Conservation (phyloP, 2,888 invertebrate genomes). For the Osedax frankpressi region DNA sequence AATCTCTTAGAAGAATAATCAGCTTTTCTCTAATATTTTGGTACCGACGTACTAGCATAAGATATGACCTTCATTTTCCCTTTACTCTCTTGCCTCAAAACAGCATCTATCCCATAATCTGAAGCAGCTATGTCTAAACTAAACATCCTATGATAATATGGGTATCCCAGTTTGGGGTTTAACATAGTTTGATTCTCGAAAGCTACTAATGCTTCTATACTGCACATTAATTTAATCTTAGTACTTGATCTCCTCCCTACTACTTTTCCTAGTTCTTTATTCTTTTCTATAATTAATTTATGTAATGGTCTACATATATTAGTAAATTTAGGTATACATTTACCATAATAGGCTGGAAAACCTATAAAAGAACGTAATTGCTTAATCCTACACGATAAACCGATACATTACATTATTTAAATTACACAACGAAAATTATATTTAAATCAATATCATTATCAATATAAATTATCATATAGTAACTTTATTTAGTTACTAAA, state of each 20-base stretch:
- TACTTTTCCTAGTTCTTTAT: not conserved
- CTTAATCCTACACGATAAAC: not conserved
- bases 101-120: not conserved
- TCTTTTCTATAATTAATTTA: not conserved
- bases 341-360: slow-evolving; percentile 27
- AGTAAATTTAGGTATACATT: slow-evolving; percentile 26
- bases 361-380: slow-evolving; percentile 26
- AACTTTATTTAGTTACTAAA: too few relatives aligned
- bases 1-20: not conserved
- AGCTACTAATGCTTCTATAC: not conserved
- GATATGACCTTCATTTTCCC: too few relatives aligned
- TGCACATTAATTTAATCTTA: not conserved
- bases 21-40: not conserved
- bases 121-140: not conserved
- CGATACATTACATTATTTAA: too few relatives aligned
- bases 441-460: too few relatives aligned
- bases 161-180: not conserved
- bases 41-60: too few relatives aligned
- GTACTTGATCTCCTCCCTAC: not conserved
- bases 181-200: not conserved
- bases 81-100: not conserved
- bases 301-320: slow-evolving; percentile 25
- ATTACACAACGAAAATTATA: too few relatives aligned
- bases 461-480: too few relatives aligned
- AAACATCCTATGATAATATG: not conserved